These are phyloP conservation scores for Tetranychus truncatus DNA, from an alignment of 2,888 invertebrate genomes.

Conservation along the genomic window DNA sequence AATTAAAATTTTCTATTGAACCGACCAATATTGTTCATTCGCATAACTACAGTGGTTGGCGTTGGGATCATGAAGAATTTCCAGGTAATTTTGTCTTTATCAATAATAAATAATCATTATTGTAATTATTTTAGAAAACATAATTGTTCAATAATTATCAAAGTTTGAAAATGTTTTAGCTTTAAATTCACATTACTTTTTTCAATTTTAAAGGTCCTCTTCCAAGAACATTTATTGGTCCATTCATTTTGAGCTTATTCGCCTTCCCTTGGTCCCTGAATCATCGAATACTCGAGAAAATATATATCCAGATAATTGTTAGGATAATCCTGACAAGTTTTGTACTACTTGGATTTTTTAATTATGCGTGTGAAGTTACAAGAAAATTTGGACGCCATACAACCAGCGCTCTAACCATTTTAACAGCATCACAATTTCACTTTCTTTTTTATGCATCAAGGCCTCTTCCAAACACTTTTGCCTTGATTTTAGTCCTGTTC, in stretches of 20 bases:
- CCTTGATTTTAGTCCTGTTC: slow-evolving; percentile 54
- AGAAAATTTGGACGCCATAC: slow-evolving; percentile 54
- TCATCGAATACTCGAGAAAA: slow-evolving; percentile 39
- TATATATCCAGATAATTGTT: slow-evolving; percentile 43
- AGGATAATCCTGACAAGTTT: slow-evolving; percentile 55
- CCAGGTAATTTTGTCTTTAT: slow-evolving; percentile 40
- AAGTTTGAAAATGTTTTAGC: background rate
- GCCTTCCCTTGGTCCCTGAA: slow-evolving; percentile 55
- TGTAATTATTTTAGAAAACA: background rate
- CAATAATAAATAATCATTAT: background rate
- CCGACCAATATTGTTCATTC: background rate
- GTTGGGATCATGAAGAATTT: slow-evolving; percentile 92
- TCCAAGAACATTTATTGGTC: slow-evolving; percentile 84
- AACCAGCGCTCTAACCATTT: slow-evolving; percentile 50
- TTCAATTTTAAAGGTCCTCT: slow-evolving; percentile 49
- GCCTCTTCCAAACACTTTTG: slow-evolving; percentile 84
- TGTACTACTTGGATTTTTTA: slow-evolving; percentile 53
- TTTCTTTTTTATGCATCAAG: slow-evolving; percentile 91
- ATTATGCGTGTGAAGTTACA: slow-evolving; percentile 52
- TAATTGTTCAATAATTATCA: background rate
- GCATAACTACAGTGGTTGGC: slow-evolving; percentile 36
- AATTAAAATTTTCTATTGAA: background rate
- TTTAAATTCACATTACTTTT: background rate
- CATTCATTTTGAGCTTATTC: slow-evolving; percentile 56
- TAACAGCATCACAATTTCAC: slow-evolving; percentile 86